Percentiles rank a stretch among this genome's conserved stretches.
phyloP scores from a whole-genome alignment of 2,797 vertebrate species.

The Pelochelys cantorii region DNA sequence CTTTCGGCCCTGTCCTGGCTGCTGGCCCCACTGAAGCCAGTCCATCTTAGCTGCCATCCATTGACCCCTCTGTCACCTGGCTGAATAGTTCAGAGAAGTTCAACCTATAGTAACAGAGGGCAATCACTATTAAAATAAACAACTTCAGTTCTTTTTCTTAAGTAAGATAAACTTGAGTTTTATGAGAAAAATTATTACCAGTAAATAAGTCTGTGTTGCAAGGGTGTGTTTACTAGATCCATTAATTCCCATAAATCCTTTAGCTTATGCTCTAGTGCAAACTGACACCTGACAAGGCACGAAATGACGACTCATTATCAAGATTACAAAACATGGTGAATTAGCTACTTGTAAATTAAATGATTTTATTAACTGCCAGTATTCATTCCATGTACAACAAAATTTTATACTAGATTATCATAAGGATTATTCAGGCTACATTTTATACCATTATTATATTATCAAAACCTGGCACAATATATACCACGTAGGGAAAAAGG shows the following conservation, averaged over 20 bases:
- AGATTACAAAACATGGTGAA: not conserved
- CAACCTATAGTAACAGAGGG: not conserved
- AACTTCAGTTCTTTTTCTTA: slow-evolving; percentile 29
- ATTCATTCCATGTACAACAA: not conserved
- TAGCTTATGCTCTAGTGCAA: not conserved
- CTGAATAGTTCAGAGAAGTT: too few relatives aligned
- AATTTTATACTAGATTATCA: not conserved
- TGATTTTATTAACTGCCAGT: not conserved
- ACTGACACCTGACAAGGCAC: not conserved
- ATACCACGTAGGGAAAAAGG: not conserved
- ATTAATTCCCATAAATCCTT: not conserved
- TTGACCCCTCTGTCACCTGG: too few relatives aligned
- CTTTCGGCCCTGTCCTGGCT: too few relatives aligned
- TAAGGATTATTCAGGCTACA: not conserved
- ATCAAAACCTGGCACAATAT: not conserved
- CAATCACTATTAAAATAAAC: not conserved
- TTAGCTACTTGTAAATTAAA: accelerated
- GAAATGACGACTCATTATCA: not conserved
- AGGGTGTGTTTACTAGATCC: not conserved
- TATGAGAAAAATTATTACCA: not conserved
- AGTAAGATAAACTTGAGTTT: not conserved
- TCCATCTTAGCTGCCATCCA: too few relatives aligned
- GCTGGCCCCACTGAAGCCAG: too few relatives aligned
- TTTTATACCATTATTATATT: not conserved
- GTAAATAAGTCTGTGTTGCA: not conserved